Evolutionary conservation across 92 coral and sea anemone genomes (phyloP).

Genomic region (Montipora capitata): DNA sequence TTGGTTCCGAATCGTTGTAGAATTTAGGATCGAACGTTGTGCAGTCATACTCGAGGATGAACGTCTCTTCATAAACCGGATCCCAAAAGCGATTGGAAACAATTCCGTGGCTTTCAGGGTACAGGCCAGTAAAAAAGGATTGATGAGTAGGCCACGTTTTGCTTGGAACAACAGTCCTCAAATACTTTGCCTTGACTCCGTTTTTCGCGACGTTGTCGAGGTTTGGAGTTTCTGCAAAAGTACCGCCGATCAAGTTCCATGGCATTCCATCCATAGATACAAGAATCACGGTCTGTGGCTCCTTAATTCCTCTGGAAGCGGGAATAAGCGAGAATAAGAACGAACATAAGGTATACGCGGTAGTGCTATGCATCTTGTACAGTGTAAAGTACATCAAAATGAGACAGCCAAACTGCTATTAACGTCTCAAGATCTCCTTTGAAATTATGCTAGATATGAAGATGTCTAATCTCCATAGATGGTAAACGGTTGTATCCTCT

Average conservation of each 20-base stretch:
- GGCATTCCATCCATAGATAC: constrained; percentile 92
- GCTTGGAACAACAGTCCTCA: constrained; percentile 84
- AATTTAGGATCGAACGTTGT: constrained; percentile 91
- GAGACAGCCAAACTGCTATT: no score
- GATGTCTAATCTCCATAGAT: no score
- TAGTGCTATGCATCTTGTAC: background rate
- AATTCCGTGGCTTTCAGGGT: constrained; percentile 94
- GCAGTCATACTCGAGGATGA: constrained; percentile 80
- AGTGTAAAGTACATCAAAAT: no score
- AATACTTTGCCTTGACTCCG: constrained; percentile 83
- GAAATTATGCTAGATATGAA: no score
- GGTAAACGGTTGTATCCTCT: no score
- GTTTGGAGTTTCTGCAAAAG: constrained; percentile 79
- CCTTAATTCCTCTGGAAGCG: background rate
- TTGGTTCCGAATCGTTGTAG: constrained; percentile 88
- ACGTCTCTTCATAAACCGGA: constrained; percentile 82
- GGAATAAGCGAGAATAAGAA: background rate
- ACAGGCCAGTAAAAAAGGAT: constrained; percentile 86
- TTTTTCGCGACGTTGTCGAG: constrained; percentile 74
- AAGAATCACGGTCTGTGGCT: constrained; percentile 71
- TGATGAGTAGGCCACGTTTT: constrained; percentile 94
- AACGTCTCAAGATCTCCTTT: no score
- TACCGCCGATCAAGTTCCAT: constrained; percentile 82
- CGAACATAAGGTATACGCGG: background rate
- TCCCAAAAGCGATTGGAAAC: constrained; percentile 91